Base-by-base conservation (phyloP, 2,113 vertebrate species). In the Sebastes fasciatus region DNA sequence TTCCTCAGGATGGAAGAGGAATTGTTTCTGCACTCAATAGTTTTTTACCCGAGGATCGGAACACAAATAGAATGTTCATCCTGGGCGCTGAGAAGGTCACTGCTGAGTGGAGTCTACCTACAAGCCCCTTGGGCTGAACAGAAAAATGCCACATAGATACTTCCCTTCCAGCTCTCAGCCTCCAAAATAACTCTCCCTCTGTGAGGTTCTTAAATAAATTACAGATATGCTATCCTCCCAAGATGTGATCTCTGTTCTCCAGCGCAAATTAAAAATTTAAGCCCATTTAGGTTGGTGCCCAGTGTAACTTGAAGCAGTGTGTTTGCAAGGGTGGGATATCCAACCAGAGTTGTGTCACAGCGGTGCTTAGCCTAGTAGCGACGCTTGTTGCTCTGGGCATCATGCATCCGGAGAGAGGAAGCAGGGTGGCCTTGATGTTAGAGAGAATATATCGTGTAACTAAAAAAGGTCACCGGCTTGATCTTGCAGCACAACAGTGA, bases 261-360 rank as follows among this genome's bases (percentile, higher is more conserved):
- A 77, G 89, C 43, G 34, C 89, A 91, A 93, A 95, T 95, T 90
- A 95, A 95, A 95, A 90, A 94, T 95, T 93, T 86, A 95, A 90
- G 86, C 84, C 90, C 92, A 94, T 95, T 95, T 94, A 95, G 93
- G 74, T 82, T 89, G 87, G 86, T 91, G 90, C 88, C 85, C 61
- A 14, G 80, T 92, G 91, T 92, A 93, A 94, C 92, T 88, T 65
- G 88, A 94, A 91, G 86, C 93, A 82, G 45, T 86, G 94, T 79
- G 90, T 87, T 93, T 84, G 84, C 69, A 74, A 90, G 77, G 86
- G 78, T 3, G 57, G 57, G 80, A 76, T 91, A 91, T 89, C 92
- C 84, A 88, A 67, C 86, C 91, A 84, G 87, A 81, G 80, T 68
- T 75, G 84, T 93, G 89, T 93, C 88, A 80, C 89, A 79, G 65